Evolutionary conservation across 2,113 vertebrate species (phyloP).

Genomic region (Sminthopsis crassicaudata): DNA sequence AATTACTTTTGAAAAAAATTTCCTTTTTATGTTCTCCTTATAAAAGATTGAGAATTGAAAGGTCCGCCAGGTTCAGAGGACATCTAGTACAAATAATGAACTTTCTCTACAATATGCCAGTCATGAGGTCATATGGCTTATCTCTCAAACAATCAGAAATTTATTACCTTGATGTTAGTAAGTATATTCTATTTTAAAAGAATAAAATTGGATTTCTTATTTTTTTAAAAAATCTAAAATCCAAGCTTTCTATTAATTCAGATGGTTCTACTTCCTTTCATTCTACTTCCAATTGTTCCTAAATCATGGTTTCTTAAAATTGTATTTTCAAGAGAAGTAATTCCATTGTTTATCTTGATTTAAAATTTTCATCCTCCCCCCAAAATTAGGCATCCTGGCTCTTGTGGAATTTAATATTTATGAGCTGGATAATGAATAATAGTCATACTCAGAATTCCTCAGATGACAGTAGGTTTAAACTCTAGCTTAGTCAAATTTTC

Average conservation of each 20-base stretch:
- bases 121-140: neutral
- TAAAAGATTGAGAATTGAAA: neutral
- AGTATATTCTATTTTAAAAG: neutral
- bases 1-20: neutral
- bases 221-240: neutral
- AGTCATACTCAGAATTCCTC: neutral
- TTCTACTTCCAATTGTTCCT: neutral
- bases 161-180: neutral
- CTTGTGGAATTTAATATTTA: neutral
- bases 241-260: neutral
- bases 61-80: neutral
- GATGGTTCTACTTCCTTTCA: neutral
- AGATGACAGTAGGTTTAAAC: neutral
- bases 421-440: neutral
- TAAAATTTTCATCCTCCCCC: slow-evolving; percentile 29
- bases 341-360: neutral
- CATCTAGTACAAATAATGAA: neutral
- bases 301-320: neutral
- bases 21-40: neutral
- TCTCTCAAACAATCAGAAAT: neutral
- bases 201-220: neutral
- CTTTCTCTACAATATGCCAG: neutral
- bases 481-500: neutral
- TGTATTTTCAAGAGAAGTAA: neutral
- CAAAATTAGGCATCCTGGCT: neutral